Evolutionary conservation across 1,140 invertebrate species (phyloP).

Genomic region (Aphelinus certus): DNA sequence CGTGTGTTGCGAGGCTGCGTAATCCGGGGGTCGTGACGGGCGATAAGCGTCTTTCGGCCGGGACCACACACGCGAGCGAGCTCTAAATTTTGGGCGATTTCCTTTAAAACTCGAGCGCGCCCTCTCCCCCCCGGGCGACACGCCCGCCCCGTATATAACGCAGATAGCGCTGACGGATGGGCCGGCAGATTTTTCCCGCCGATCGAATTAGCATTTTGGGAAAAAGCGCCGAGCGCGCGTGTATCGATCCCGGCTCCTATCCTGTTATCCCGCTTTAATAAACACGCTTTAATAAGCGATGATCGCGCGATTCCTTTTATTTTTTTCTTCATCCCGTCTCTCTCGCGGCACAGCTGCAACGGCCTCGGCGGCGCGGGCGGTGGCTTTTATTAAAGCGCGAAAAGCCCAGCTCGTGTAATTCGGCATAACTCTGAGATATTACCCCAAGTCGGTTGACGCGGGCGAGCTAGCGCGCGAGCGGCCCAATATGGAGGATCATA

Average conservation of each 20-base stretch:
- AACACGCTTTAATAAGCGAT: conserved; percentile 37
- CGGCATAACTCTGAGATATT: conserved; percentile 42
- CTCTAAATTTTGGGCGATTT: conserved; percentile 64
- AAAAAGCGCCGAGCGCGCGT: not conserved
- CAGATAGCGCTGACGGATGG: conserved; percentile 61
- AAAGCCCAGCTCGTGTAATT: conserved; percentile 23
- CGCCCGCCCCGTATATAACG: conserved; percentile 22
- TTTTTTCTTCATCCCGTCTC: not conserved
- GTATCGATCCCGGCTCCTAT: not conserved
- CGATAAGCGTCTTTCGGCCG: conserved; percentile 23
- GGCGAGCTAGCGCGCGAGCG: not conserved
- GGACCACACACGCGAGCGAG: conserved; percentile 2
- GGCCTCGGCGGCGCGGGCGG: no score
- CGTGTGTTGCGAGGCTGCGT: conserved; percentile 5
- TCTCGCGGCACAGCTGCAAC: not conserved
- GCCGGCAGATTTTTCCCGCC: conserved; percentile 49
- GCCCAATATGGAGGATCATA: conserved; percentile 53
- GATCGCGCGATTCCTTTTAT: not conserved
- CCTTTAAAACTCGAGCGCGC: conserved; percentile 57
- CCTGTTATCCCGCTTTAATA: conserved; percentile 38
- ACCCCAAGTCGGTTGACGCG: conserved; percentile 14
- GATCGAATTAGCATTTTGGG: conserved; percentile 40
- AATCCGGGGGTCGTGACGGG: not conserved
- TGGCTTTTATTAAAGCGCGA: conserved; percentile 26
- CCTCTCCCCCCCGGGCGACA: conserved; percentile 9